Conservation (phyloP, 2,113 vertebrate species). For the Pedetes capensis region DNA sequence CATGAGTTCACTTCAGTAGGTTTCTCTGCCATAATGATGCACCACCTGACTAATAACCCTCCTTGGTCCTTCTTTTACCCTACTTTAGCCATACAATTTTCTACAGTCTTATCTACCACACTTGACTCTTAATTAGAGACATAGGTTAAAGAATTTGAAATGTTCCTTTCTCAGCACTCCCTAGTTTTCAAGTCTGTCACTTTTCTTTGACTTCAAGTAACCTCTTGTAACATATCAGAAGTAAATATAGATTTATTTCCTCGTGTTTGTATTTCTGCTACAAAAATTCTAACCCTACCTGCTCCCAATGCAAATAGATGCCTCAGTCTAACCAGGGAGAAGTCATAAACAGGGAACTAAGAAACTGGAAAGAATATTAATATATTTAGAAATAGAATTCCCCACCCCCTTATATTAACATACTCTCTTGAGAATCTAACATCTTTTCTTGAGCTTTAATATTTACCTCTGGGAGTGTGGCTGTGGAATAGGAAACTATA, state of each 20-base stretch:
- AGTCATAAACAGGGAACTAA: neutral
- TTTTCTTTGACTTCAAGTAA: neutral
- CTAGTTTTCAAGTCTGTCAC: neutral
- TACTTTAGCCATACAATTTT: neutral
- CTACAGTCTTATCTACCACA: neutral
- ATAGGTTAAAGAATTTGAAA: neutral
- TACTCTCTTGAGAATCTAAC: neutral
- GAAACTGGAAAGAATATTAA: neutral
- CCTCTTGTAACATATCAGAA: neutral
- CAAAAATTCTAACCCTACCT: neutral
- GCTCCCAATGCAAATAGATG: neutral
- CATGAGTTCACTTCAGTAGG: too few relatives aligned
- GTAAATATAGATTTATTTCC: neutral
- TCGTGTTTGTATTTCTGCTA: neutral
- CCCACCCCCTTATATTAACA: neutral
- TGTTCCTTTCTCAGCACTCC: neutral
- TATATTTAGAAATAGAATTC: neutral
- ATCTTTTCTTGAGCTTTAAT: neutral
- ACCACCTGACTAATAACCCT: too few relatives aligned
- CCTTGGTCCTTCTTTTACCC: neutral
- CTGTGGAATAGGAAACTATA: neutral
- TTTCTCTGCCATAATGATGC: too few relatives aligned
- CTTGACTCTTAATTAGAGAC: neutral
- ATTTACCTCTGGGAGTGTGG: neutral
- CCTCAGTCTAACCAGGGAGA: neutral